Evolutionary conservation across 2,113 vertebrate genomes (phyloP).

Genomic region (Solea solea): DNA sequence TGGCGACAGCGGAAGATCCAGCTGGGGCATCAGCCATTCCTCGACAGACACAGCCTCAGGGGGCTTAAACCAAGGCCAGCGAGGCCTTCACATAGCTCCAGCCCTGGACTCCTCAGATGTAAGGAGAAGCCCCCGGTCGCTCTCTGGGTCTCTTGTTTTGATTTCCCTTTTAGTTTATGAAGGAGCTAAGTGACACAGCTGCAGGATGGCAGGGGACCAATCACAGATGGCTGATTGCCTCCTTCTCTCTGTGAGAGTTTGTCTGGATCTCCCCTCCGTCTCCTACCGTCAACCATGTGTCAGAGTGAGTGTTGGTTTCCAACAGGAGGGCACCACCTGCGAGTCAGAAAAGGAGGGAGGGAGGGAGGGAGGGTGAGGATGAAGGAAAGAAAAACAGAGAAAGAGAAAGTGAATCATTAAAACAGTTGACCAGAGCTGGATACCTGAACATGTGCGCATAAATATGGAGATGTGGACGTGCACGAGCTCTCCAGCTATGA

Average conservation of each 20-base stretch:
- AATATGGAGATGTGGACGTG: background rate
- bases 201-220: slow-evolving; percentile 58
- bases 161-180: slow-evolving; percentile 20
- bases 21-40: slow-evolving; percentile 73
- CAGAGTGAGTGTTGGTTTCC: slow-evolving; percentile 37
- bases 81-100: slow-evolving; percentile 57
- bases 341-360: slow-evolving; percentile 42
- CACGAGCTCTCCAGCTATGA: slow-evolving; percentile 1
- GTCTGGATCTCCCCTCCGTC: slow-evolving; percentile 44
- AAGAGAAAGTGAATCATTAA: slow-evolving; percentile 52
- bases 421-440: background rate
- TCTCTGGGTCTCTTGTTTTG: background rate
- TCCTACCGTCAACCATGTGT: slow-evolving; percentile 55
- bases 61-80: slow-evolving; percentile 73
- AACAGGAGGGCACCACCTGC: slow-evolving; percentile 74
- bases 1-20: slow-evolving; percentile 63
- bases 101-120: slow-evolving; percentile 45
- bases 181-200: slow-evolving; percentile 55
- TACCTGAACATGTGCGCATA: background rate
- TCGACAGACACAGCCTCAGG: slow-evolving; percentile 64
- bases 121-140: slow-evolving; percentile 37
- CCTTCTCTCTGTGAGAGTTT: slow-evolving; percentile 16
- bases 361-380: slow-evolving; percentile 10
- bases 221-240: slow-evolving; percentile 55
- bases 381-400: slow-evolving; percentile 8